Base-by-base conservation (phyloP, 2,888 invertebrate genomes). In the Hyles lineata region DNA sequence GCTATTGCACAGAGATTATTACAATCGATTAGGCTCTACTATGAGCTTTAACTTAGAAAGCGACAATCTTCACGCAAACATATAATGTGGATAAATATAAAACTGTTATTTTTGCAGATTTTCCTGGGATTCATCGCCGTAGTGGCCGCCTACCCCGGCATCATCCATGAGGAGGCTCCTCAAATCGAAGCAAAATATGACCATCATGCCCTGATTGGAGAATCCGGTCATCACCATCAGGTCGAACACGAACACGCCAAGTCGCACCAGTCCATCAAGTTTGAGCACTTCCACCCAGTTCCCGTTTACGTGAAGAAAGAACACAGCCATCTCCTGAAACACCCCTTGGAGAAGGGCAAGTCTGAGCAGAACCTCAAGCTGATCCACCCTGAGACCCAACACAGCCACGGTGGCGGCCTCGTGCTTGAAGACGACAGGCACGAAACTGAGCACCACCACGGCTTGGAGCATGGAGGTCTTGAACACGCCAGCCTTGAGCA, bases 251-350 rank as follows among this genome's bases (percentile, higher is more conserved):
- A 96, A 78, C 96, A 96, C 82, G 96, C 96, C 50, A 96, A 96
- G 78, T 96, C 96, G 61, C 96, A 96, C 83, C 96, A 96, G 87
- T 96, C 96, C 74, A 95, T 96, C 78, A 96, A 96, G 81, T 96
- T 96, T 78, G 96, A 96, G 85, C 96, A 96, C 84, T 96, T 95
- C 91, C 96, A 96, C 82, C 95, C 96, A 0, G 96, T 96, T 1
- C 96, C 96, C 1, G 96, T 96, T 0, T 96, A 96, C 88, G 94
- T 96, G 8, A 96, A 96, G 90, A 96, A 96, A 81, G 96, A 96
- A 82, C 95, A 96, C 88, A 95, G 95, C 80, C 96, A 96, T 85
- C 89, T 96, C 74, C 84, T 96, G 5, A 95, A 96, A 80, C 96
- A 96, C 81, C 96, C 96, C 5, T 89, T 96, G 72, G 96, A 96